Percentiles rank a stretch among this genome's conserved stretches.
These are phyloP conservation scores for Eciton burchellii DNA, from an alignment of 1,140 invertebrate species.

Conservation along the genomic window DNA sequence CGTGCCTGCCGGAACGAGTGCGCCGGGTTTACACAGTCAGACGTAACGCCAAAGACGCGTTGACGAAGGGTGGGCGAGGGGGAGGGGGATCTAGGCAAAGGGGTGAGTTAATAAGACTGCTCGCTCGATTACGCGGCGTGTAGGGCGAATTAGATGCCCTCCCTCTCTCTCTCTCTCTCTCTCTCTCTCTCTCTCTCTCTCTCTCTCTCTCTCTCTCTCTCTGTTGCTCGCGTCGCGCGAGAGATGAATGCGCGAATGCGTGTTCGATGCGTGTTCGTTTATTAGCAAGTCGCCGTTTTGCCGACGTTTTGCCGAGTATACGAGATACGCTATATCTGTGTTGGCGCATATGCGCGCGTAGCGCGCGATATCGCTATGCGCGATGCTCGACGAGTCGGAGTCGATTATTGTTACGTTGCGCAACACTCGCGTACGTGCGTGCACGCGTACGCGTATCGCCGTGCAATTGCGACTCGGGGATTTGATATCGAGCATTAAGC, in stretches of 20 bases:
- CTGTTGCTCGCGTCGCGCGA: constrained; percentile 26
- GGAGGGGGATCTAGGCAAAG: constrained; percentile 16
- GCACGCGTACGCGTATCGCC: not conserved
- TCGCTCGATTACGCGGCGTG: not conserved
- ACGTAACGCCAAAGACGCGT: constrained; percentile 7
- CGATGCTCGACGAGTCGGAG: not conserved
- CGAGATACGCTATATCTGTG: no score
- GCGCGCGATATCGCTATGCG: not conserved
- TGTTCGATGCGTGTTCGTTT: not conserved
- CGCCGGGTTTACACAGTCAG: constrained; percentile 32
- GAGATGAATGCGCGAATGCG: constrained; percentile 25
- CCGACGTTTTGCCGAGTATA: no score
- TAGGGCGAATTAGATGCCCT: constrained; percentile 11
- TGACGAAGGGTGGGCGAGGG: no score
- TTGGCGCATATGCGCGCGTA: no score
- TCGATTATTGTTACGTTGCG: not conserved
- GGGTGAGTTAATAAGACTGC: not conserved
- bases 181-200: no score
- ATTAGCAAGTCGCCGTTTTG: constrained; percentile 16
- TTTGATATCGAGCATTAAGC: constrained; percentile 51
- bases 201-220: no score
- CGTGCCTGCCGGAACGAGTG: constrained; percentile 40
- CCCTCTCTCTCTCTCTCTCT: no score
- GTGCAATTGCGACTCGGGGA: not conserved
- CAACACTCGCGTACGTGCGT: not conserved